These are phyloP conservation scores for Megaceryle maxima DNA, from an alignment of 2,113 vertebrate species.

Conservation along the genomic window DNA sequence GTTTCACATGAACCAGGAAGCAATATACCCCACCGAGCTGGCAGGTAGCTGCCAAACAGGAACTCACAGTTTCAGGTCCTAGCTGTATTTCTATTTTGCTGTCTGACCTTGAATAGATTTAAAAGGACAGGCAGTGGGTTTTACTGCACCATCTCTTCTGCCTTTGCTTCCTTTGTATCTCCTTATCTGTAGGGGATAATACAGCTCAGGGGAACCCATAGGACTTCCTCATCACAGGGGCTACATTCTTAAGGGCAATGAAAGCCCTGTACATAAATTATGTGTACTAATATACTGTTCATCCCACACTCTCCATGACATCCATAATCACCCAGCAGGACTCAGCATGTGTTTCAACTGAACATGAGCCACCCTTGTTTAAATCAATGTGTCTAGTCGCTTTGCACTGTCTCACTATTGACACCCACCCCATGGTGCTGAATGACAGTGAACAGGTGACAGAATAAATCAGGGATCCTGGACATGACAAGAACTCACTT, in stretches of 20 bases:
- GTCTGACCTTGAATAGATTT: neutral
- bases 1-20: neutral
- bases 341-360: neutral
- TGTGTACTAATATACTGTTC: neutral
- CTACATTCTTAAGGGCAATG: neutral
- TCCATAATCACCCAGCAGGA: slow-evolving; percentile 47
- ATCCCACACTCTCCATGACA: neutral
- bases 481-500: slow-evolving; percentile 49
- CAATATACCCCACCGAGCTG: accelerated
- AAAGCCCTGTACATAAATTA: neutral
- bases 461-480: slow-evolving; percentile 48
- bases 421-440: neutral
- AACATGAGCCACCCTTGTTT: neutral
- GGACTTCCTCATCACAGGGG: neutral
- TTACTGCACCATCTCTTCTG: neutral
- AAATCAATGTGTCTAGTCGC: neutral
- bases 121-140: neutral
- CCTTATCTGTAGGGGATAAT: neutral
- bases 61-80: neutral
- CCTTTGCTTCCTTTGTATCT: neutral
- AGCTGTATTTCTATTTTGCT: neutral
- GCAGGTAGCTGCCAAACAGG: neutral
- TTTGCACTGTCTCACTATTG: neutral
- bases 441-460: slow-evolving; percentile 43
- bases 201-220: neutral